Conservation (phyloP, 2,888 invertebrate species). For the Campopleginae sp. region DNA sequence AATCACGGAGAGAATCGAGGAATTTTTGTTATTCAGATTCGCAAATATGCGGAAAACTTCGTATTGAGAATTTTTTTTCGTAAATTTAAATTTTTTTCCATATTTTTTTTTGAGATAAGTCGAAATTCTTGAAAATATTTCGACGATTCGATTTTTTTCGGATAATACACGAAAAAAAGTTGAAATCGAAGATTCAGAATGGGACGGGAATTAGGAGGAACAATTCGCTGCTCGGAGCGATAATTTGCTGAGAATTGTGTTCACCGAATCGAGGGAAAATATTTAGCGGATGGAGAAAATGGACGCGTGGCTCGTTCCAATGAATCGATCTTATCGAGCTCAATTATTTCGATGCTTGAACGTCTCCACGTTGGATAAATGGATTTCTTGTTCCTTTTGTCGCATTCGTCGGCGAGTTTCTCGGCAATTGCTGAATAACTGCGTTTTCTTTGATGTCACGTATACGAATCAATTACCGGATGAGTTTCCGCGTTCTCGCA, state of each 20-base stretch:
- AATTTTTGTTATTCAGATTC: too few relatives aligned
- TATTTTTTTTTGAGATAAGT: too few relatives aligned
- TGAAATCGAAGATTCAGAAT: not conserved
- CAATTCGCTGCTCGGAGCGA: not conserved
- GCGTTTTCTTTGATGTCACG: conserved; percentile 27
- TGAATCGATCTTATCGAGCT: conserved; percentile 29
- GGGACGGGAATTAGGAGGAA: not conserved
- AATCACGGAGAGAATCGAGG: too few relatives aligned
- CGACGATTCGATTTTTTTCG: too few relatives aligned
- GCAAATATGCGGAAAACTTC: too few relatives aligned
- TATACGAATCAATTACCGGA: conserved; percentile 44
- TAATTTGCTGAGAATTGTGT: not conserved
- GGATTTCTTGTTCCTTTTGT: not conserved
- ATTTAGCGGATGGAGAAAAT: not conserved
- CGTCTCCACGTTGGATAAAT: not conserved
- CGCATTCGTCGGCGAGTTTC: not conserved
- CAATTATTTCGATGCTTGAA: not conserved
- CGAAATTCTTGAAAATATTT: too few relatives aligned
- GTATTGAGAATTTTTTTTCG: too few relatives aligned
- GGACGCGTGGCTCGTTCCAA: not conserved
- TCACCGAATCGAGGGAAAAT: not conserved
- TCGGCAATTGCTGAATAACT: not conserved
- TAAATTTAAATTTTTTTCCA: too few relatives aligned
- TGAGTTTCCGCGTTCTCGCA: conserved; percentile 53
- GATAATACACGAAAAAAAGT: too few relatives aligned